Conservation (phyloP, 2,113 vertebrate species). For the Dicentrarchus labrax region DNA sequence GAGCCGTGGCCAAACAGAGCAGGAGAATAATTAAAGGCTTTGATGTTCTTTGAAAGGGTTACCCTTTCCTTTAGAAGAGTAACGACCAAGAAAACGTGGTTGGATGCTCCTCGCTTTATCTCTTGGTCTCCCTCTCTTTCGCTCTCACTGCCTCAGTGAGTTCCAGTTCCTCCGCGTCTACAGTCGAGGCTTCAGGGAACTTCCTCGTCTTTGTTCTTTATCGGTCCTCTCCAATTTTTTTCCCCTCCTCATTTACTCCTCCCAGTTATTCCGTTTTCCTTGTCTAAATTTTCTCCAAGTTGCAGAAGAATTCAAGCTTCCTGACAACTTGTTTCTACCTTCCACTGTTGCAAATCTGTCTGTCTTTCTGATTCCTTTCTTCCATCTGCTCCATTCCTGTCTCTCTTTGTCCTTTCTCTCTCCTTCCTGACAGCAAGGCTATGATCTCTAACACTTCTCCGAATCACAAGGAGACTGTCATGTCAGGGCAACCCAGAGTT, state of each 20-base stretch:
- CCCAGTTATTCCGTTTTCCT: not conserved
- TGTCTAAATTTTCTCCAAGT: slow-evolving; percentile 13
- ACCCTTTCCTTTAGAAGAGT: not conserved
- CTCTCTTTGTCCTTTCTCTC: not conserved
- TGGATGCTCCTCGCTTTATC: slow-evolving; percentile 2
- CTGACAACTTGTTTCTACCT: not conserved
- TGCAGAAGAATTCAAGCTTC: not conserved
- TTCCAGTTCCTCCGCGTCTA: not conserved
- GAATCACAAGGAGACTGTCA: slow-evolving; percentile 49
- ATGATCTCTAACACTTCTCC: slow-evolving; percentile 48
- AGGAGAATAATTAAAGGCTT: slow-evolving; percentile 49
- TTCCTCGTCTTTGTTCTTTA: slow-evolving; percentile 2
- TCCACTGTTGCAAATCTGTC: slow-evolving; percentile 15
- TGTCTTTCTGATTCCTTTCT: not conserved
- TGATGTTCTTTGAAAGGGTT: slow-evolving; percentile 33
- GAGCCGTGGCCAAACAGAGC: slow-evolving; percentile 22
- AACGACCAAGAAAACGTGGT: slow-evolving; percentile 5
- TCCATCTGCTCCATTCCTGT: not conserved
- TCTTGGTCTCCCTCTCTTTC: slow-evolving; percentile 4
- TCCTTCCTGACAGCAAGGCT: slow-evolving; percentile 28
- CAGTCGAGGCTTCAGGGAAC: not conserved
- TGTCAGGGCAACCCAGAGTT: slow-evolving; percentile 44
- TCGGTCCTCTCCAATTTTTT: not conserved
- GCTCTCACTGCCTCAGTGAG: not conserved
- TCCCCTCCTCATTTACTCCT: not conserved